phyloP scores from a whole-genome alignment of 2,113 vertebrate genomes.

The Danio rerio region DNA sequence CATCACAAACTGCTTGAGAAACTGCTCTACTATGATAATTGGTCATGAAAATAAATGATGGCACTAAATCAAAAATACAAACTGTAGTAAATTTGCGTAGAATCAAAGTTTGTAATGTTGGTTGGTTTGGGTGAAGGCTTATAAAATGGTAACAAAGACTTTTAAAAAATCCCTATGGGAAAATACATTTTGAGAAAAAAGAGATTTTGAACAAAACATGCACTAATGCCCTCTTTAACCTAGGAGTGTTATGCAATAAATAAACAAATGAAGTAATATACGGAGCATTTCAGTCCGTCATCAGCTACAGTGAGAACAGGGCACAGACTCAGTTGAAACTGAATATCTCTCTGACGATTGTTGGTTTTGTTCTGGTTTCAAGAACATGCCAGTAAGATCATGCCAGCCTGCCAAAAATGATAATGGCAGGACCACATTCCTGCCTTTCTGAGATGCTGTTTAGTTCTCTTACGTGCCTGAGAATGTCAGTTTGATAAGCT shows the following conservation, averaged over 20 bases:
- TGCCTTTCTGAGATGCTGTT: neutral
- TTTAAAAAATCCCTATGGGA: too few relatives aligned
- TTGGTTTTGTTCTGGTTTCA: constrained; percentile 10
- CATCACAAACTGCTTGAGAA: too few relatives aligned
- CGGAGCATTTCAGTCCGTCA: neutral
- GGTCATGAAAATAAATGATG: too few relatives aligned
- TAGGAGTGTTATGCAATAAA: neutral
- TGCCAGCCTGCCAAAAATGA: constrained; percentile 35
- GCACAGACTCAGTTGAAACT: constrained; percentile 7
- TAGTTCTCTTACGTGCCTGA: neutral
- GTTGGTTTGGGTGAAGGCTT: too few relatives aligned
- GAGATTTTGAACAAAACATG: too few relatives aligned
- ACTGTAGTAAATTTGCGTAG: too few relatives aligned
- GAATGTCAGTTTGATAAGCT: neutral
- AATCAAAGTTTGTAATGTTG: too few relatives aligned
- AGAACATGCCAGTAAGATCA: constrained; percentile 3
- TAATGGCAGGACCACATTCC: neutral
- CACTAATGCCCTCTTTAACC: too few relatives aligned
- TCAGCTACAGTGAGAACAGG: neutral
- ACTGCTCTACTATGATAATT: too few relatives aligned
- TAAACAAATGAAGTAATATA: neutral
- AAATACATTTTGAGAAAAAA: too few relatives aligned
- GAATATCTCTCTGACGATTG: neutral
- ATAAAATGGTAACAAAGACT: too few relatives aligned
- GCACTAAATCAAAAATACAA: too few relatives aligned